A percentile compares a stretch with the other conserved stretches of the same genome.
Conservation (phyloP, 2,888 invertebrate genomes). For the Ganaspis brasiliensis region DNA sequence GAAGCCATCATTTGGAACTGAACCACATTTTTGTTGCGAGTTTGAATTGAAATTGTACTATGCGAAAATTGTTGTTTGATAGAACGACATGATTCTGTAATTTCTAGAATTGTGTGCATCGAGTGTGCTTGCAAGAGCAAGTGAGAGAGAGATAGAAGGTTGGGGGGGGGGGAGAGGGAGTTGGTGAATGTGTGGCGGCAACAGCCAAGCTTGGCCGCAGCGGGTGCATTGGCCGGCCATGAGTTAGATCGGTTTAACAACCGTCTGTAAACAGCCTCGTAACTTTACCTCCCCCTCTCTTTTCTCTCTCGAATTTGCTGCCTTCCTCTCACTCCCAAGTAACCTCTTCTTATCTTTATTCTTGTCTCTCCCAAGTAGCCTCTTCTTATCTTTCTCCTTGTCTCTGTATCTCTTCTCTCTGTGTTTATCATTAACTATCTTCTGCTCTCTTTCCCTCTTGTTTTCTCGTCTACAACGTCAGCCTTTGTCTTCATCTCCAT, state of each 20-base stretch:
- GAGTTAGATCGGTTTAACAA: slow-evolving; percentile 76
- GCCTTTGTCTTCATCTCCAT: slow-evolving; percentile 51
- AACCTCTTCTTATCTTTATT: slow-evolving; percentile 46
- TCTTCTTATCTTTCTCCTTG: slow-evolving; percentile 40
- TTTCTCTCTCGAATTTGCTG: slow-evolving; percentile 52
- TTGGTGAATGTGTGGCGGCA: slow-evolving; percentile 23
- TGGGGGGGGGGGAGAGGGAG: not conserved
- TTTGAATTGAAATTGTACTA: slow-evolving; percentile 12
- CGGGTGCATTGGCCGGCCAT: slow-evolving; percentile 77
- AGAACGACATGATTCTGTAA: slow-evolving; percentile 25
- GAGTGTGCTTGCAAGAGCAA: slow-evolving; percentile 14
- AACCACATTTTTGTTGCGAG: not conserved
- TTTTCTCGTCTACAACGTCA: slow-evolving; percentile 40
- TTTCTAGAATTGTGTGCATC: slow-evolving; percentile 21
- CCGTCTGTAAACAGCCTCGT: slow-evolving; percentile 77
- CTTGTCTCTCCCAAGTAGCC: slow-evolving; percentile 32
- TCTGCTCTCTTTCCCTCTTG: slow-evolving; percentile 20
- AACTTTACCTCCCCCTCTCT: slow-evolving; percentile 67
- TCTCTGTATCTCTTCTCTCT: slow-evolving; percentile 21
- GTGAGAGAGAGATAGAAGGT: not conserved
- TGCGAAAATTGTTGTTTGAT: slow-evolving; percentile 28
- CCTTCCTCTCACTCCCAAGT: slow-evolving; percentile 44
- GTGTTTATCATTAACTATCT: slow-evolving; percentile 50
- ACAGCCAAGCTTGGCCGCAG: slow-evolving; percentile 47
- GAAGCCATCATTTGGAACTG: slow-evolving; percentile 11